Evolutionary conservation across 2,113 vertebrate species (phyloP), one percentile per base, ranked within the genome.

Genomic region (Phrynosoma blainvillii): DNA sequence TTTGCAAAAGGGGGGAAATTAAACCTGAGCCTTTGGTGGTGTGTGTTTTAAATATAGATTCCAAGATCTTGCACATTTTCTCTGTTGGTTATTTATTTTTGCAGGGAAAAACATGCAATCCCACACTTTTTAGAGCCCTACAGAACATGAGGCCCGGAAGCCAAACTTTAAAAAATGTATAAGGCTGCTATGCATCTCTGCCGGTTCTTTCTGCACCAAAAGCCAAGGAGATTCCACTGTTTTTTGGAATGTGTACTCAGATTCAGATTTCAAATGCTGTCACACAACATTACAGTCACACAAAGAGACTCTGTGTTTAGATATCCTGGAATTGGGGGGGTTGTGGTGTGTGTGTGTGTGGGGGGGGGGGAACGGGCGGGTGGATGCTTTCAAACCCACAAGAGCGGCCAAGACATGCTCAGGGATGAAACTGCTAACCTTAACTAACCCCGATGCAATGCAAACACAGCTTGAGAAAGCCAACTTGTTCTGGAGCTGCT

Each of bases 1-100:
- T 98, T 96, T 97, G 96, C 96, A 97, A 97, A 97, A 96, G 74
- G 74, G 97, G 96, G 81, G 96, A 92, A 97, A 96, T 95, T 95
- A 95, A 96, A 97, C 88, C 92, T 89, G 7, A 88, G 1, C n/a
- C 27, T 79, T 71, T 65, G 86, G 91, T 62, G 25, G 54, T 1
- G 20, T 16, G 11, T 42, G 14, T 0, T 18, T 30, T 59, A 59
- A 87, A 62, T 6, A 2, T 0, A 21, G 80, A 18, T 2, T 25
- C 20, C 5, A 0, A 1, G 90, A 27, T 52, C 87, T 1, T 32
- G 85, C 88, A 62, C 36, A 0, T 80, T 92, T 75, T 88, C 68
- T 52, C 27, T 36, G 65, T 32, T 65, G 18, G 52, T n/a, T 71
- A 71, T 71, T 70, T 25, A 25, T 70, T 71, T 84, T 9, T 84